Evolutionary conservation across 2,888 invertebrate genomes (phyloP), one percentile per base, ranked within the genome.

Genomic region (Anthoptus insignis): DNA sequence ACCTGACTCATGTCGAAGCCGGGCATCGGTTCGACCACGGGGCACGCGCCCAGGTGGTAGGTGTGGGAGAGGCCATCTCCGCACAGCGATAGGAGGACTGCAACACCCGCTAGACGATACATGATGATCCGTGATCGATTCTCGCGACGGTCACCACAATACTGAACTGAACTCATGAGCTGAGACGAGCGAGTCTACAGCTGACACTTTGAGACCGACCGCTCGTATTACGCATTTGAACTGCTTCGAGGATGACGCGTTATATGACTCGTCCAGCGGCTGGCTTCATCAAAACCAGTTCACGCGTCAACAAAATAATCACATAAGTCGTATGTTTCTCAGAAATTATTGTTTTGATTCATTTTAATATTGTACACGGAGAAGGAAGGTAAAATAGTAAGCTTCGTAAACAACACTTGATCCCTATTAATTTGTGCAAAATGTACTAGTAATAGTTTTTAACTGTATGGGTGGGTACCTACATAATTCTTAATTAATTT

Each of bases 1-100:
- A 97, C 97, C 94, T 92, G 94, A 70, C 94, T 95, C 95, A 97
- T 97, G 66, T 96, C 94, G 81, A 97, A 97, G 60, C 94, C 94
- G 0, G 93, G 86, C 94, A 96, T 94, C 0, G 97, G 96, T 73
- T 97, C 96, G 1, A 97, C 96, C 8, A 94, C 81, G 0, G 97
- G 97, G 77, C 97, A 97, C 13, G 91, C 89, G 14, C 97, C 97
- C 71, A 97, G 87, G 76, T 97, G 96, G 81, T 97, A 97, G 0
- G 95, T 94, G 79, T 97, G 97, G 5, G 94, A 91, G 6, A 81
- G 65, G 0, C 77, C 90, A 54, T 85, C 82, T 14, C 85, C 88
- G 65, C 84, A 81, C 32, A 87, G 32, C 49, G 83, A 81, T 24
- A 88, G 68, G 53, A 89, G 67, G 67, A 87, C 77, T 27, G 83